Evolutionary conservation across 2,113 vertebrate genomes (phyloP), one percentile per base, ranked within the genome.

Genomic region (Podiceps cristatus): DNA sequence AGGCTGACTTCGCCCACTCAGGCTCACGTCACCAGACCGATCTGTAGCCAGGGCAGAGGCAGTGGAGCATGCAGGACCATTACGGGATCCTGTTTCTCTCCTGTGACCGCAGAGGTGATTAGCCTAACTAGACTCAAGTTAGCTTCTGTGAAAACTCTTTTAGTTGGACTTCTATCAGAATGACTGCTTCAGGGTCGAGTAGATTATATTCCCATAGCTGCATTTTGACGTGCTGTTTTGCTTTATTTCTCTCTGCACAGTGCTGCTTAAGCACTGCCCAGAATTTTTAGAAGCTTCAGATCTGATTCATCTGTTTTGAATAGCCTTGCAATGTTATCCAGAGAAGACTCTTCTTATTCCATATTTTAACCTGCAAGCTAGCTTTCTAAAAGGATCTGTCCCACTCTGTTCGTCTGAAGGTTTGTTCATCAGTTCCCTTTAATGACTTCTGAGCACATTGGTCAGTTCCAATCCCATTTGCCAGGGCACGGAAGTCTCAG

Each of bases 211-310:
- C 76, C 76, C 27, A 44, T 47, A 81, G 56, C 42, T 93, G 16
- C 13, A 0, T 75, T 95, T 92, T 72, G 60, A 78, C 31, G 1
- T 86, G 79, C 72, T 84, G 72, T 58, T 94, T 92, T 88, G 42
- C 82, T 94, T 92, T 69, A 69, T 94, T 95, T 93, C 80, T 91
- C 44, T 80, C 52, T 86, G 58, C 52, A 37, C 17, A 10, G 72
- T 37, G 35, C 35, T 78, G 82, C 64, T 91, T 80, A 89, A 92
- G 73, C 76, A 87, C 79, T 86, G 73, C 72, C 58, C 79, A 93
- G 91, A 93, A 86, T 96, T 93, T 96, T 91, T 90, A 86, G 83
- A 95, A 71, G 24, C 60, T 86, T 96, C 83, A 77, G 68, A 67
- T 95, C 72, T 86, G 58, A 84, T 96, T 93, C 67, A 96, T 80